Evolutionary conservation across 2,888 invertebrate species (phyloP), one percentile per base, ranked within the genome.

Genomic region (Criorhina ranunculi): DNA sequence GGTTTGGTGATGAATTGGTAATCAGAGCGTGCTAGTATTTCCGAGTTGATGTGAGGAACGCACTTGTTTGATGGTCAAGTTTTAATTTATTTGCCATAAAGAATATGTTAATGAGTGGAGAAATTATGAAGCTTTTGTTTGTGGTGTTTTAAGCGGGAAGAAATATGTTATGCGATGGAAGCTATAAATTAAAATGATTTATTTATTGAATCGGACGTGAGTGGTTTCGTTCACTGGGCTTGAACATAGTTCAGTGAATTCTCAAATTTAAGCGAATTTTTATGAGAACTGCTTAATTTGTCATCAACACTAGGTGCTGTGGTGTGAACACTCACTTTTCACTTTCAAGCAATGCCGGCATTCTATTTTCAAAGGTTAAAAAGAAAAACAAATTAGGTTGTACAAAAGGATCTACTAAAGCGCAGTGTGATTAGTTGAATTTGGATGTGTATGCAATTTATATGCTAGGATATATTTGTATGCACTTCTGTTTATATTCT

Each of bases 1-100:
- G 57, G 49, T 59, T 67, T 69, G 77, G 77, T 77, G 77, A 67
- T 77, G 67, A 69, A 77, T 77, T 67, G 53, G 42, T 77, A 69
- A 77, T 60, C 59, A 77, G 77, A 77, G 77, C 77, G 77, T 77
- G 77, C 53, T 53, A 19, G 12, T 24, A 4, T 51, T 33, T 59
- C 53, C n/a, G 17, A 40, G 42, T 49, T n/a, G 31, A 60, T 29
- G 35, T 51, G 12, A 59, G 33, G 64, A 55, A 44, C 64, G 33
- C 46, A 46, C 17, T 64, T 64, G 55, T 8, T 46, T 46, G 66
- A 76, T 51, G 67, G 76, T 51, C 76, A 76, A 42, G 75, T 9
- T 40, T 29, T 59, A 76, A 76, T 76, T 76, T 76, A 76, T 67
- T 76, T 67, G 59, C 76, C 67, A 67, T 76, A 40, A 76, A 76